phyloP scores from a whole-genome alignment of 2,888 invertebrate genomes.

The Drosophila emarginata region DNA sequence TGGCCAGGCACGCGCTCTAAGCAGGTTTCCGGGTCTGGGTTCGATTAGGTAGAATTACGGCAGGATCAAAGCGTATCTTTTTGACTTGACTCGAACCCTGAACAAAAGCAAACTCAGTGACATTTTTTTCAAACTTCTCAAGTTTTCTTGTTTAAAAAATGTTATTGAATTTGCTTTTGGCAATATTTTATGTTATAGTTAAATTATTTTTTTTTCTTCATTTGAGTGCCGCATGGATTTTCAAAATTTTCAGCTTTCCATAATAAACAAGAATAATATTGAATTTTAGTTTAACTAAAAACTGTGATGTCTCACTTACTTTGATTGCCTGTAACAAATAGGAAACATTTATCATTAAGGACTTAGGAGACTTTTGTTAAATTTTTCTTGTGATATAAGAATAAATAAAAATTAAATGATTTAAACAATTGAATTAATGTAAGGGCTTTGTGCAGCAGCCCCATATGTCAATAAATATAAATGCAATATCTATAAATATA shows the following conservation, averaged over 20 bases:
- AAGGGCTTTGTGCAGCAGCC: not conserved
- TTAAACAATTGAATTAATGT: not conserved
- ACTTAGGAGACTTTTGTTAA: slow-evolving; percentile 34
- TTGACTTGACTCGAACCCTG: slow-evolving; percentile 10
- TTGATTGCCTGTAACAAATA: slow-evolving; percentile 11
- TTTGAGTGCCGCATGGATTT: slow-evolving; percentile 37
- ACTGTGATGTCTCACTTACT: slow-evolving; percentile 62
- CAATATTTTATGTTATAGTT: slow-evolving; percentile 13
- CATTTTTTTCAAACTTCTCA: slow-evolving; percentile 43
- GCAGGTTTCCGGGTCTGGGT: slow-evolving; percentile 26
- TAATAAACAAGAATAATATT: slow-evolving; percentile 35
- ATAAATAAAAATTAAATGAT: slow-evolving; percentile 13
- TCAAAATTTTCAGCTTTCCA: slow-evolving; percentile 47
- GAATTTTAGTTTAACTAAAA: slow-evolving; percentile 69
- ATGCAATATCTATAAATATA: not conserved
- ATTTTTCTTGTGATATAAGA: slow-evolving; percentile 36
- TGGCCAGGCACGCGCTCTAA: slow-evolving; percentile 37
- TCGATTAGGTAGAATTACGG: slow-evolving; percentile 7
- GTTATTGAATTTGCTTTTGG: slow-evolving; percentile 69
- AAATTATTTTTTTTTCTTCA: slow-evolving; percentile 11
- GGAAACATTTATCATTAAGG: not conserved
- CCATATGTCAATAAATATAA: slow-evolving; percentile 1
- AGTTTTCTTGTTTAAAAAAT: slow-evolving; percentile 26
- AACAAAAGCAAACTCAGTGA: slow-evolving; percentile 64
- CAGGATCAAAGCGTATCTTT: slow-evolving; percentile 27